These are phyloP conservation scores for Chaetophractus vellerosus DNA, from an alignment of 2,797 vertebrate species.

Conservation along the genomic window DNA sequence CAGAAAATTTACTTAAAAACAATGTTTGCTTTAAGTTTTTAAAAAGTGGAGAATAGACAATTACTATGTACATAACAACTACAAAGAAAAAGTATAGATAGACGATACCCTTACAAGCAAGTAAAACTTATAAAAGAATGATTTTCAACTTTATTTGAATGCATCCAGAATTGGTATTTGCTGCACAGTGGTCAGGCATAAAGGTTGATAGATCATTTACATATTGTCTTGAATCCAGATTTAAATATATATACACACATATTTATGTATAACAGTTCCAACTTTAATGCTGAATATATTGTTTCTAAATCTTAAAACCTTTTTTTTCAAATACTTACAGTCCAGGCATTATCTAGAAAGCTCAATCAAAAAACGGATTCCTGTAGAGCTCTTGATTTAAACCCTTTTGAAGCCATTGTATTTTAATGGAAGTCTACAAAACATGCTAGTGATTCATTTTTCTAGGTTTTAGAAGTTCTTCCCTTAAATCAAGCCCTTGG, in stretches of 20 bases:
- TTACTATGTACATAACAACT: background rate
- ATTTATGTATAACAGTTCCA: background rate
- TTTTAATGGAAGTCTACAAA: slow-evolving; percentile 6
- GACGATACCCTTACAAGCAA: background rate
- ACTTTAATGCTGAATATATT: background rate
- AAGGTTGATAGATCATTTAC: background rate
- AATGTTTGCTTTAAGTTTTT: background rate
- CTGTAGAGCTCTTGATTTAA: background rate
- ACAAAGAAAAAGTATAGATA: background rate
- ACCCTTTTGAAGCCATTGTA: background rate
- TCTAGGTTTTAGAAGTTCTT: slow-evolving; percentile 21
- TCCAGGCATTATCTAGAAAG: background rate
- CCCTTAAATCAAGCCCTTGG: background rate
- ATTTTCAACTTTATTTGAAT: background rate
- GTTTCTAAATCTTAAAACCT: background rate
- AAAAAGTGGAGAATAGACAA: background rate
- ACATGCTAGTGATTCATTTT: background rate
- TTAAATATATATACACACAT: background rate
- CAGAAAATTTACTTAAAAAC: background rate
- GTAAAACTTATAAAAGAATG: background rate
- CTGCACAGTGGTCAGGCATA: background rate
- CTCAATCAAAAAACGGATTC: background rate
- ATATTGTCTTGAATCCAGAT: background rate
- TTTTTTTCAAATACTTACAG: slow-evolving; percentile 25
- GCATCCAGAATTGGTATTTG: background rate